Percentiles rank a stretch among this genome's conserved stretches.
Conservation (phyloP, 2,113 vertebrate genomes). For the Phaetusa simplex region DNA sequence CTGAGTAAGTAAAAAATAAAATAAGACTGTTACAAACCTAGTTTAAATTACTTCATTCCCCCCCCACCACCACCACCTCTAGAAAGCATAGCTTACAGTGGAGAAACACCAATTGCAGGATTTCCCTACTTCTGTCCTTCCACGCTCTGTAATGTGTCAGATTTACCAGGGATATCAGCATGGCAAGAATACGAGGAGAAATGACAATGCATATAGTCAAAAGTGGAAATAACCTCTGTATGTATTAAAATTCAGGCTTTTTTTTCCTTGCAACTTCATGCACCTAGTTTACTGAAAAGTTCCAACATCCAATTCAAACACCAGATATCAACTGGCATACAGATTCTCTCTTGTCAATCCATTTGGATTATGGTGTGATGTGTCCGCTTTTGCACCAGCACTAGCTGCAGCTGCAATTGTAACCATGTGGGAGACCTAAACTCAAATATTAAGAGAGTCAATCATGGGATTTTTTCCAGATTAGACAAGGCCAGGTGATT, state of each 20-base stretch:
- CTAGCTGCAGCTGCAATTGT: background rate
- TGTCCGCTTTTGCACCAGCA: background rate
- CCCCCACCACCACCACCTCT: too few species aligned
- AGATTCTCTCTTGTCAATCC: background rate
- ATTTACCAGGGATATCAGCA: background rate
- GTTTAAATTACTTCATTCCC: rapidly evolving
- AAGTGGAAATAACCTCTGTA: background rate
- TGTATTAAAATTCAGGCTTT: background rate
- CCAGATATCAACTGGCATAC: rapidly evolving
- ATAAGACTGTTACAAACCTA: background rate
- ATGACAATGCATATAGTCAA: rapidly evolving
- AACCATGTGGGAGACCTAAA: background rate
- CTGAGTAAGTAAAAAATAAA: background rate
- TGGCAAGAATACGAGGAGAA: background rate
- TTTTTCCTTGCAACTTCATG: background rate
- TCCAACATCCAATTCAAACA: background rate
- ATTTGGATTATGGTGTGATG: background rate
- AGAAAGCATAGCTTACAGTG: background rate
- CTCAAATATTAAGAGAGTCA: background rate
- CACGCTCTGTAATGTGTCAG: rapidly evolving
- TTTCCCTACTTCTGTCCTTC: background rate
- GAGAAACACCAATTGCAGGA: background rate
- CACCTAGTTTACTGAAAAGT: background rate
- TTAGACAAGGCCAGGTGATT: background rate
- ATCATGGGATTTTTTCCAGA: background rate